Evolutionary conservation across 2,113 vertebrate species (phyloP).

Genomic region (Gobiocypris rarus): DNA sequence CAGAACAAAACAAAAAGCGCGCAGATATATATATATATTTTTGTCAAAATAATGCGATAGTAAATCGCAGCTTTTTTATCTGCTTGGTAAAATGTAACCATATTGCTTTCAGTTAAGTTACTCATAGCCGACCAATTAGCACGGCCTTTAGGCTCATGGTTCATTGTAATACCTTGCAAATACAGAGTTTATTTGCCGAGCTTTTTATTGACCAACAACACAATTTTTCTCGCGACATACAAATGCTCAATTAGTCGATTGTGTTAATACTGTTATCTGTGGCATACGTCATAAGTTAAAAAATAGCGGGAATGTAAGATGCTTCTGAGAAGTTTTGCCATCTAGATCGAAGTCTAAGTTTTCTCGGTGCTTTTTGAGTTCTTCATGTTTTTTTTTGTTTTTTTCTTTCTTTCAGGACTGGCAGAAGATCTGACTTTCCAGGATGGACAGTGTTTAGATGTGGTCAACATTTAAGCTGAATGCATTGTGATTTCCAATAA

Average conservation of each 20-base stretch:
- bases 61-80: not conserved
- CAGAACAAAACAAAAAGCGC: not conserved
- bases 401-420: constrained; percentile 75
- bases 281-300: not conserved
- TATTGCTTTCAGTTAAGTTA: not conserved
- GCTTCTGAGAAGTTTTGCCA: not conserved
- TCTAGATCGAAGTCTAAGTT: no score
- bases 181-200: not conserved
- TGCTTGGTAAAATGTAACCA: not conserved
- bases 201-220: not conserved
- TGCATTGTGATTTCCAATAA: constrained; percentile 99
- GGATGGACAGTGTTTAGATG: constrained; percentile 84
- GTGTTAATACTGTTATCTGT: not conserved
- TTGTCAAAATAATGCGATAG: no score
- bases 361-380: not conserved
- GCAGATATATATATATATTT: not conserved
- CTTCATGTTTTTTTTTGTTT: not conserved
- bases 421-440: constrained; percentile 78
- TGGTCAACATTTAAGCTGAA: constrained; percentile 94
- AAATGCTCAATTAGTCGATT: not conserved
- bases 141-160: constrained; percentile 6
- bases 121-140: not conserved
- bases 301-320: not conserved
- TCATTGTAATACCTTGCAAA: not conserved
- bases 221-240: not conserved